phyloP scores from a whole-genome alignment of 2,113 vertebrate genomes.

The Puma concolor region DNA sequence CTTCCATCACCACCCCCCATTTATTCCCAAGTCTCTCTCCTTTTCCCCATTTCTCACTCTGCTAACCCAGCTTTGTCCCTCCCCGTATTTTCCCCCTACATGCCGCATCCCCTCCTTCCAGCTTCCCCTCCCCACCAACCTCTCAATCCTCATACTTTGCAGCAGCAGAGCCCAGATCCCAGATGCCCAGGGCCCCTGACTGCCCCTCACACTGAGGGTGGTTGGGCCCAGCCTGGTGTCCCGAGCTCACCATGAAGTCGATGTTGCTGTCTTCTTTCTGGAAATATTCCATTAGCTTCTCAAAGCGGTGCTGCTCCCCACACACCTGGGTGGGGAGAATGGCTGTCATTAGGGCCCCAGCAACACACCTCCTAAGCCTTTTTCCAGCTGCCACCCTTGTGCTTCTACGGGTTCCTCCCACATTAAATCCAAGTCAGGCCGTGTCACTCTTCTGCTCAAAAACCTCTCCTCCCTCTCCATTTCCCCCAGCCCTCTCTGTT shows the following conservation, averaged over 20 bases:
- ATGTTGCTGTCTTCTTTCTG: conserved; percentile 93
- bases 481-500: background rate
- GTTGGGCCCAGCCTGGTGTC: background rate
- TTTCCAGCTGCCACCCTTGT: background rate
- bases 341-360: background rate
- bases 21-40: background rate
- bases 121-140: conserved; percentile 40
- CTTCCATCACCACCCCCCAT: background rate
- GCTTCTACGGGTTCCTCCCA: background rate
- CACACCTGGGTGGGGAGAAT: conserved; percentile 89
- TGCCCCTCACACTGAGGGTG: background rate
- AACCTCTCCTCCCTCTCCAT: background rate
- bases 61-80: background rate
- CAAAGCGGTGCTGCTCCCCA: conserved; percentile 96
- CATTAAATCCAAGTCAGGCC: background rate
- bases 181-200: background rate
- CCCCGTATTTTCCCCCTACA: background rate
- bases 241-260: conserved; percentile 94
- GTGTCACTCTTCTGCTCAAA: background rate
- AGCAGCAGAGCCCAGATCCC: background rate
- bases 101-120: background rate
- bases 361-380: background rate
- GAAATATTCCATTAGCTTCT: conserved; percentile 98
- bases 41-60: background rate
- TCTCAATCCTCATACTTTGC: conserved; percentile 91